Percentiles rank a stretch among this genome's conserved stretches.
phyloP scores from a whole-genome alignment of 2,888 invertebrate species.

The Gonocerus acuteangulatus region DNA sequence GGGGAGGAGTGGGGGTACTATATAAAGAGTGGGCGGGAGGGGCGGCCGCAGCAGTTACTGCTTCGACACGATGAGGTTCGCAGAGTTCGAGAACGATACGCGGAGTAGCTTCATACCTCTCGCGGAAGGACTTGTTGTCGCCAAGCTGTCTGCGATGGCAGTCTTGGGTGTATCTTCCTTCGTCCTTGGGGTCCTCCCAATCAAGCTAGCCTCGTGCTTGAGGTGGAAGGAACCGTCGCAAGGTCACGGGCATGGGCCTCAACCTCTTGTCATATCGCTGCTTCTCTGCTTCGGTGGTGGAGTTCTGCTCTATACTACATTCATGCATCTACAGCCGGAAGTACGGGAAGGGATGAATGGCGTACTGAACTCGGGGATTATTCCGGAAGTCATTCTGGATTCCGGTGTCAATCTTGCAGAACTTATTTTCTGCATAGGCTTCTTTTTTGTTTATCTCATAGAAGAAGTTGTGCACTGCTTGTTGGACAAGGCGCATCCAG shows the following conservation, averaged over 20 bases:
- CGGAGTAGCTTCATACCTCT: background rate
- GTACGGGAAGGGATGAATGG: slow-evolving; percentile 52
- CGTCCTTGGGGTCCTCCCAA: slow-evolving; percentile 64
- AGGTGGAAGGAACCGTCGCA: slow-evolving; percentile 29
- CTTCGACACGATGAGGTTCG: slow-evolving; percentile 26
- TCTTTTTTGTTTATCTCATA: slow-evolving; percentile 57
- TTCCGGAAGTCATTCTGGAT: slow-evolving; percentile 43
- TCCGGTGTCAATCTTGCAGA: slow-evolving; percentile 49
- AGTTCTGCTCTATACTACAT: slow-evolving; percentile 56
- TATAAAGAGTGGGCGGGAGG: background rate
- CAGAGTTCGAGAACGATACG: slow-evolving; percentile 26
- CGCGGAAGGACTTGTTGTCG: slow-evolving; percentile 48
- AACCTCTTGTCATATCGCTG: slow-evolving; percentile 48
- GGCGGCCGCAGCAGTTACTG: background rate
- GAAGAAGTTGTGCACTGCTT: slow-evolving; percentile 55
- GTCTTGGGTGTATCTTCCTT: slow-evolving; percentile 69
- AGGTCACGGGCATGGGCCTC: slow-evolving; percentile 34
- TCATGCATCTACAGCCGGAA: slow-evolving; percentile 58
- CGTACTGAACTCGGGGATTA: slow-evolving; percentile 45
- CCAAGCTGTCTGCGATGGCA: slow-evolving; percentile 71
- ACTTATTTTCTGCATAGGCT: slow-evolving; percentile 54
- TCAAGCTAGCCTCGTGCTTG: slow-evolving; percentile 52
- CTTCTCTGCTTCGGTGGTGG: slow-evolving; percentile 59
- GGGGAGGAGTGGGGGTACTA: slow-evolving; percentile 3
- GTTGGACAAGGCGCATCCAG: slow-evolving; percentile 43